Base-by-base conservation (phyloP, 2,113 vertebrate genomes). In the Papio anubis region DNA sequence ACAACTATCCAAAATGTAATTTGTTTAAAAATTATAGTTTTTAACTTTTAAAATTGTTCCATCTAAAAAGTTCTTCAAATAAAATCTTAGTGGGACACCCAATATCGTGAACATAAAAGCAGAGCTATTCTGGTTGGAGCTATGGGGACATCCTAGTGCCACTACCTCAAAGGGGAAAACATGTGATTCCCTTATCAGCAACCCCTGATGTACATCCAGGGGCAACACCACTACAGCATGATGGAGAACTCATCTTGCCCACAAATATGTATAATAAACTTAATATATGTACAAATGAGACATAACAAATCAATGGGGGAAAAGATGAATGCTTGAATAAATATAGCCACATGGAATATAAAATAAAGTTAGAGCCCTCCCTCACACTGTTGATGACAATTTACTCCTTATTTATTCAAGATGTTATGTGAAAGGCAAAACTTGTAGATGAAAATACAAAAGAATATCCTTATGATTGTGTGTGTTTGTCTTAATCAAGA, bases 1-100 rank as follows among this genome's bases (percentile, higher is more conserved):
- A 96, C 90, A 92, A 18, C 27, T 52, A 80, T 82, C 48, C 88
- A 90, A 92, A 82, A 61, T 32, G 72, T 23, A 87, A 94, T 87
- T 76, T 89, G 11, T 35, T 64, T 68, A 35, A 86, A 92, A 88
- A 78, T 23, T 38, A 12, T 90, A 84, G 16, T 50, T 91, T 90
- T 89, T 23, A 82, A 78, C 8, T 21, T 85, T 52, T 38, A 50
- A 79, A 88, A 81, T 10, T 78, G 38, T 43, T 57, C 79, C 61
- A 8, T 59, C 18, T 57, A 78, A 70, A 32, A 81, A 88, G 23
- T 86, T 91, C 76, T 94, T 55, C 78, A 92, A 86, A 88, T 66
- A 76, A 85, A 92, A 59, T 94, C 55, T 73, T 35, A 83, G 18
- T 8, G 73, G 30, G 59, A 96, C 27, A 48, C 5, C 48, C 45